Base-by-base conservation (phyloP, 2,888 invertebrate genomes). In the Biston betularia region DNA sequence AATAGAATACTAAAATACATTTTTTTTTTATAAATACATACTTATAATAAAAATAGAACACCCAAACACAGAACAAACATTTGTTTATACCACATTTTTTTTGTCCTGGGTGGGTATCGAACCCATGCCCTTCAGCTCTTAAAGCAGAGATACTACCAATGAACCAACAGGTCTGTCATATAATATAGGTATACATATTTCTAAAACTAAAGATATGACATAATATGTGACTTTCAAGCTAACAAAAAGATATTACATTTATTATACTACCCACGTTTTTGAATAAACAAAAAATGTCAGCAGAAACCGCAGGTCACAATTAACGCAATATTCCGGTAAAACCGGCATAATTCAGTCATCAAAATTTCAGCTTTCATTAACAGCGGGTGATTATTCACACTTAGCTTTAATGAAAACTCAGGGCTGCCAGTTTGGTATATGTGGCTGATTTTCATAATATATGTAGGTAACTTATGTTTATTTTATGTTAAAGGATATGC, bases 301-400 rank as follows among this genome's bases (percentile, higher is more conserved):
- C 63, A 54, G 48, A 42, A 53, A 14, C 14, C 11, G 42, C 73
- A 55, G 62, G 65, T 52, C 68, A 67, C 52, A 53, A 53, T 53
- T 53, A 78, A 75, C 73, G 57, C 49, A 61, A 72, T 75, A 75
- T 78, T 78, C 69, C 70, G 63, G 72, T 67, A 72, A 76, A 78
- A 54, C 54, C 48, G 42, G 53, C 40, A 58, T 67, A 63, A 55
- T 49, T 59, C 38, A 54, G 63, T 52, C 58, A 64, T 68, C 50
- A 63, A 63, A 69, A 72, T 76, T 79, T 75, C 59, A 74, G 73
- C 75, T 71, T 79, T 77, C 76, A 79, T 77, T 76, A 75, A 61
- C 72, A 73, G 63, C 66, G 40, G 11, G 69, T 42, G 57, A 76
- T 79, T 76, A 81, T 79, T 76, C 60, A 55, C 65, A 71, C 71